These are phyloP conservation scores for Xyrauchen texanus DNA, from an alignment of 2,113 vertebrate species.

Conservation along the genomic window DNA sequence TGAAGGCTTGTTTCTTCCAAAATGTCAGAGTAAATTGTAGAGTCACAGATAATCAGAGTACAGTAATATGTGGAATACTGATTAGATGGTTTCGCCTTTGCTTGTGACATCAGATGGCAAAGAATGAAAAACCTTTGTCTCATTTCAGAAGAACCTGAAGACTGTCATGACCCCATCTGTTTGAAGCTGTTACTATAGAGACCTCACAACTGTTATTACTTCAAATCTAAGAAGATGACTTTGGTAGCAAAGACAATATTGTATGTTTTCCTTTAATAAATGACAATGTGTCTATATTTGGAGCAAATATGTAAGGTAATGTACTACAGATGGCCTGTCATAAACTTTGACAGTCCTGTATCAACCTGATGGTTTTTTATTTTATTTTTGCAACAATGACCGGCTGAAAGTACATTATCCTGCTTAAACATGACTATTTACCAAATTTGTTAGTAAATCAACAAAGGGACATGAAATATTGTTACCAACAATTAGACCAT, in stretches of 20 bases:
- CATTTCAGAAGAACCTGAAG: conserved; percentile 26
- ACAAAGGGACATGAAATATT: no score
- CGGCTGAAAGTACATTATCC: no score
- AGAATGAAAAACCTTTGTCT: not conserved
- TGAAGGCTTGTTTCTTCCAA: conserved; percentile 18
- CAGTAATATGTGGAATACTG: conserved; percentile 28
- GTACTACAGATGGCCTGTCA: no score
- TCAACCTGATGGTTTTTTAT: no score
- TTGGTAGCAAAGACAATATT: conserved; percentile 5
- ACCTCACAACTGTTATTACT: conserved; percentile 10
- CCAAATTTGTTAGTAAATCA: no score
- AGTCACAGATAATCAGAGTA: conserved; percentile 35
- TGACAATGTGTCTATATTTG: no score
- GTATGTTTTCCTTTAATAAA: not conserved
- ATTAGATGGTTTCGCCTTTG: conserved; percentile 26
- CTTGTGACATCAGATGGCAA: conserved; percentile 23
- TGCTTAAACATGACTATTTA: no score
- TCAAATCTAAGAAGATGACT: not conserved
- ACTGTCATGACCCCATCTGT: conserved; percentile 19
- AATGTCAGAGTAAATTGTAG: conserved; percentile 33
- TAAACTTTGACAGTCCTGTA: no score
- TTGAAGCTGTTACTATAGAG: conserved; percentile 1
- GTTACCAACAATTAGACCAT: no score
- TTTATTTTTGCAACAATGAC: no score
- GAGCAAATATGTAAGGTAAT: no score